Evolutionary conservation across 2,888 invertebrate genomes (phyloP).

Genomic region (Heliconius ismenius): DNA sequence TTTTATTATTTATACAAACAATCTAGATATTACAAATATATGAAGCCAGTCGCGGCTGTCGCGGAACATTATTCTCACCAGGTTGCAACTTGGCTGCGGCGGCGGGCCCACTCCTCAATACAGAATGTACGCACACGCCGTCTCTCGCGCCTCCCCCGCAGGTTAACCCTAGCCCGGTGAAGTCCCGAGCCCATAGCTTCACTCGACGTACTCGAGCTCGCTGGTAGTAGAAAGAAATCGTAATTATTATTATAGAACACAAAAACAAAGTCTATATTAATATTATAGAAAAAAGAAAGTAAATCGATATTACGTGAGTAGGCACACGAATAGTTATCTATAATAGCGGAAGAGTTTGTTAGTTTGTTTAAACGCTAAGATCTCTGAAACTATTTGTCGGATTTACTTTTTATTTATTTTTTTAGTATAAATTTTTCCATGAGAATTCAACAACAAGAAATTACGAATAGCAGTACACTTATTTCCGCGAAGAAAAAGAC

Average conservation of each 20-base stretch:
- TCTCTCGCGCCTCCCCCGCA: constrained; percentile 95
- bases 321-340: no score
- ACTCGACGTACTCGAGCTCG: constrained; percentile 77
- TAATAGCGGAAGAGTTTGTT: no score
- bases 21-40: not conserved
- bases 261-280: no score
- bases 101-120: constrained; percentile 93
- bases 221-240: constrained; percentile 65
- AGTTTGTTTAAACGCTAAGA: no score
- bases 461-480: no score
- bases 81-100: constrained; percentile 91
- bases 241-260: not conserved
- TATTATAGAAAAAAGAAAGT: no score
- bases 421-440: no score
- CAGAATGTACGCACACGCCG: constrained; percentile 93
- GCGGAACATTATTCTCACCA: constrained; percentile 76
- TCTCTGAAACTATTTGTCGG: no score
- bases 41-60: not conserved
- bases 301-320: no score
- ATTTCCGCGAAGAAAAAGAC: not conserved
- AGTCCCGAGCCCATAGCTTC: constrained; percentile 91
- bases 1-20: no score
- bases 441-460: no score
- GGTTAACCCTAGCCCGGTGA: constrained; percentile 93
- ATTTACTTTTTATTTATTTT: no score